Conservation (phyloP, 2,113 vertebrate species). For the Anas platyrhynchos region DNA sequence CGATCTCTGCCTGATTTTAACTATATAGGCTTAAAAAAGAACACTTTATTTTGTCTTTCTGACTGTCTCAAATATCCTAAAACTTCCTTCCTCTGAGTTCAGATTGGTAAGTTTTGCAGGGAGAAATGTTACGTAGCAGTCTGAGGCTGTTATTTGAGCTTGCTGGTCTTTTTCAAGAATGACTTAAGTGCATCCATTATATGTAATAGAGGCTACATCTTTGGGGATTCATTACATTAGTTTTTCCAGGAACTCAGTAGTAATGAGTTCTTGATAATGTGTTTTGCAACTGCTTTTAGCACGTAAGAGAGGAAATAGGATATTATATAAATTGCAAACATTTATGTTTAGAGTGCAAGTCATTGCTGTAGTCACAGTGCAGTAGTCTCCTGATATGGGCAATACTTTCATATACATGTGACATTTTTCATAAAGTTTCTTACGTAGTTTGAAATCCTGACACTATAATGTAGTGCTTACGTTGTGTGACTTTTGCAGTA, state of each 20-base stretch:
- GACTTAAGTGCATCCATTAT: constrained; percentile 57
- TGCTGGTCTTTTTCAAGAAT: constrained; percentile 20
- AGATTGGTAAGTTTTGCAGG: not conserved
- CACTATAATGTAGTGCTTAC: not conserved
- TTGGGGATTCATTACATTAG: constrained; percentile 46
- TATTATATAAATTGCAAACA: constrained; percentile 11
- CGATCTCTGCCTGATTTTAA: not conserved
- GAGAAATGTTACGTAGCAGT: not conserved
- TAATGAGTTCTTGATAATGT: constrained; percentile 59
- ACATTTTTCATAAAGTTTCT: not conserved
- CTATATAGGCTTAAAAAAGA: not conserved
- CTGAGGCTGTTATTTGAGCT: constrained; percentile 35
- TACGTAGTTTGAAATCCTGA: not conserved
- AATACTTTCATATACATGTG: not conserved
- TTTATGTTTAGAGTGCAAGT: constrained; percentile 36
- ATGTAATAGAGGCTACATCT: constrained; percentile 5
- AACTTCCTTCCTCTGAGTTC: not conserved
- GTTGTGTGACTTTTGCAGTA: not conserved
- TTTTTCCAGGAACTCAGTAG: constrained; percentile 31
- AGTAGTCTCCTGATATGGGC: not conserved
- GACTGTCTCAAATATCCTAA: not conserved
- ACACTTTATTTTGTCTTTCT: not conserved
- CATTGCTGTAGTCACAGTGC: not conserved
- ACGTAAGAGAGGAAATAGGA: not conserved
- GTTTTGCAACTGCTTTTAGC: constrained; percentile 57